Conservation (phyloP, 2,797 vertebrate genomes). For the Muraenolepis orangiensis region DNA sequence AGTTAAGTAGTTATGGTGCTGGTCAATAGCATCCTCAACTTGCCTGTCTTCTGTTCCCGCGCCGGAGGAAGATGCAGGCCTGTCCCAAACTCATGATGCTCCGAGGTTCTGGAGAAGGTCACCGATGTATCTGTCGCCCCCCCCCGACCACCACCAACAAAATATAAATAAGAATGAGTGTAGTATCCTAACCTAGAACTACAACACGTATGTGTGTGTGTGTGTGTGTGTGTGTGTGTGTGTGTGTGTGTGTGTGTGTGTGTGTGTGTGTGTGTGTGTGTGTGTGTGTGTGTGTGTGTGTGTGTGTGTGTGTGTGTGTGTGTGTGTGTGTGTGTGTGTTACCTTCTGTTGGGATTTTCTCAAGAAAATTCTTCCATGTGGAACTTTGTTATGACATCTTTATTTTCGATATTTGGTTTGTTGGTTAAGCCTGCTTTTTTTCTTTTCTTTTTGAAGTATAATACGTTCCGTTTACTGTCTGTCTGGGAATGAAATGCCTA, state of each 20-base stretch:
- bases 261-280: too few relatives aligned
- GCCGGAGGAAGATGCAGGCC: slow-evolving; percentile 74
- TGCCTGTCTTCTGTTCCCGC: slow-evolving; percentile 63
- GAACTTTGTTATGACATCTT: background rate
- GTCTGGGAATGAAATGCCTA: background rate
- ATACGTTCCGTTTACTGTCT: background rate
- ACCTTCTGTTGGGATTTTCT: background rate
- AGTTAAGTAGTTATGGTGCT: background rate
- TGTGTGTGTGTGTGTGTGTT: too few relatives aligned
- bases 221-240: slow-evolving; percentile 17
- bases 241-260: slow-evolving; percentile 17
- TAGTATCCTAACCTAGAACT: background rate
- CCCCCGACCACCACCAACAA: background rate
- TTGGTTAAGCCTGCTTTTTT: background rate
- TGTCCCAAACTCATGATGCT: slow-evolving; percentile 63
- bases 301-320: too few relatives aligned
- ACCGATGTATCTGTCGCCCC: background rate
- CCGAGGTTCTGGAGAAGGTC: background rate
- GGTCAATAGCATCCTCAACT: slow-evolving; percentile 37
- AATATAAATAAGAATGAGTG: too few relatives aligned
- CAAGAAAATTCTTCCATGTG: background rate
- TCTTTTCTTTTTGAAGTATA: background rate
- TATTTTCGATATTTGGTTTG: background rate
- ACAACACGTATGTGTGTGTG: too few relatives aligned
- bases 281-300: too few relatives aligned